A percentile compares a stretch with the other conserved stretches of the same genome.
phyloP scores from a whole-genome alignment of 2,113 vertebrate genomes.

The Eptesicus fuscus region DNA sequence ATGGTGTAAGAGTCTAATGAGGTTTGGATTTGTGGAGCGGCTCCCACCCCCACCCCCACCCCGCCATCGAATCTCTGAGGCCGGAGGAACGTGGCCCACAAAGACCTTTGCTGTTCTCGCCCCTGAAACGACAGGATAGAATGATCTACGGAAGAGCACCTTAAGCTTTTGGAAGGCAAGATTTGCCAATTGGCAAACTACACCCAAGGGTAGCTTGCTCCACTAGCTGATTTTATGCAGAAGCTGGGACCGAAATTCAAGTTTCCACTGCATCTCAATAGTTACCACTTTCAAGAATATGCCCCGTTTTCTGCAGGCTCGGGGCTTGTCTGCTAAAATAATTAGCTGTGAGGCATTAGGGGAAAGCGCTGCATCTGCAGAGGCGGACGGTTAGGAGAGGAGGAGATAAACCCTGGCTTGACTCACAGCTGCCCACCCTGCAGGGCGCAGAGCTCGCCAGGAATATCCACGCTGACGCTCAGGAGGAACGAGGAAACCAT shows the following conservation, averaged over 20 bases:
- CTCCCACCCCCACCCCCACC: too few relatives aligned
- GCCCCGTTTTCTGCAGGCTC: slow-evolving; percentile 74
- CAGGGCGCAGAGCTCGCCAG: slow-evolving; percentile 73
- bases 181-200: not conserved
- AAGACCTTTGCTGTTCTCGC: not conserved
- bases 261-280: slow-evolving; percentile 23
- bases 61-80: fast-evolving
- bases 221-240: slow-evolving; percentile 49
- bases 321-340: slow-evolving; percentile 78
- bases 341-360: slow-evolving; percentile 78
- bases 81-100: not conserved
- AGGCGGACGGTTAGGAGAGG: slow-evolving; percentile 70
- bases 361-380: slow-evolving; percentile 77
- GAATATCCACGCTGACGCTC: slow-evolving; percentile 75
- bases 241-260: slow-evolving; percentile 50
- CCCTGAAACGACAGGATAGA: not conserved
- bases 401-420: slow-evolving; percentile 48
- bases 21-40: not conserved
- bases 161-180: not conserved
- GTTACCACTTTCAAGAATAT: slow-evolving; percentile 75
- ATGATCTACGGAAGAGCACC: not conserved
- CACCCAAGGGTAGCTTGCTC: not conserved
- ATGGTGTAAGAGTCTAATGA: not conserved
- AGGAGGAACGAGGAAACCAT: slow-evolving; percentile 75
- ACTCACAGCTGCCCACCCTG: slow-evolving; percentile 79